Evolutionary conservation across 2,113 vertebrate species (phyloP).

Genomic region (western clawed frog (Xenopus tropicalis)): DNA sequence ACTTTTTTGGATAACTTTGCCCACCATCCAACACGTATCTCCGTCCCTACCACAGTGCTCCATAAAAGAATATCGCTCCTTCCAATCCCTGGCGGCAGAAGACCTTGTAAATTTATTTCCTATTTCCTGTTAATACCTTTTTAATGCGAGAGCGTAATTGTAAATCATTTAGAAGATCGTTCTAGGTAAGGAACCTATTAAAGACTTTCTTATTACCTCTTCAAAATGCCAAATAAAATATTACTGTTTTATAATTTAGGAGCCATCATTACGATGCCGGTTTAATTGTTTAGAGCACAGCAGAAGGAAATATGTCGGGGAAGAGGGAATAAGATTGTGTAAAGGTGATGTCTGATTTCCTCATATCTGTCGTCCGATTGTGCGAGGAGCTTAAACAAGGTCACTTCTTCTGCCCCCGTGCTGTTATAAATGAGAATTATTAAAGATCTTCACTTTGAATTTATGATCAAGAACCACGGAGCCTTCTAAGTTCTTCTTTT

Average conservation of each 20-base stretch:
- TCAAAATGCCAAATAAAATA: slow-evolving; percentile 3
- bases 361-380: no score
- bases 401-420: neutral
- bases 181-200: neutral
- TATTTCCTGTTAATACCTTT: slow-evolving; percentile 1
- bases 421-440: neutral
- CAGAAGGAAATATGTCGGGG: neutral
- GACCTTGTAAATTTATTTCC: neutral
- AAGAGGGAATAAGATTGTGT: neutral
- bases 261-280: neutral
- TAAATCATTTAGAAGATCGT: slow-evolving; percentile 14
- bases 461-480: no score
- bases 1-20: neutral
- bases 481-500: no score
- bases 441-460: no score
- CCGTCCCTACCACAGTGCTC: neutral
- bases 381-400: neutral
- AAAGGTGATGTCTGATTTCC: neutral
- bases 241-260: neutral
- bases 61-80: slow-evolving; percentile 2
- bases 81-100: neutral
- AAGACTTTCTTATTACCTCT: slow-evolving; percentile 4
- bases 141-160: neutral
- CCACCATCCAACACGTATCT: neutral
- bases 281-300: neutral